Base-by-base conservation (phyloP, 2,888 invertebrate genomes). In the Glaucopsyche alexis region DNA sequence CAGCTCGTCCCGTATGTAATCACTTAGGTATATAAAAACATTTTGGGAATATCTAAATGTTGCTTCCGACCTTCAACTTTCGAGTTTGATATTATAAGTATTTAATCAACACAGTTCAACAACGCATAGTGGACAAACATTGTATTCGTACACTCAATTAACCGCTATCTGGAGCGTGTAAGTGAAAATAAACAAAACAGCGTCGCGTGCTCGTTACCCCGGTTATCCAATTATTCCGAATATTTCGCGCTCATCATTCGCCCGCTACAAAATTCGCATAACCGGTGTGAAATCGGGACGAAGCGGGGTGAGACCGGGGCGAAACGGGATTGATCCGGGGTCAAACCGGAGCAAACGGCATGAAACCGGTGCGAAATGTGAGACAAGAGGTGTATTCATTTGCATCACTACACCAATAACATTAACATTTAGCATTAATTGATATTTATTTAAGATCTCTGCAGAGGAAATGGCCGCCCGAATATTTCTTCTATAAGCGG, bases 211-310 rank as follows among this genome's bases (percentile, higher is more conserved):
- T 29, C 60, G 60, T 29, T 60, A 14, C 13, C 13, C 13, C 29
- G 38, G 60, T 29, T 60, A 60, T 60, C 60, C 29, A 60, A 60
- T 60, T 60, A 60, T 60, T 60, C 60, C 13, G 60, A 60, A 60
- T 60, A 60, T 60, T 60, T 60, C 60, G 29, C 60, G 29, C 29
- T 60, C 29, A 14, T 60, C 29, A 60, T 13, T 60, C 60, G 14
- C 29, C 29, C 60, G 60, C 60, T 60, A 7, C 60, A 29, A 38
- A 60, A 60, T 60, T 60, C 7, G 60, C 47, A 47, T 13, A 47
- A 47, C 9, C 47, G 47, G 13, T 47, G 11, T 47, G 13, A 47
- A 47, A 47, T 47, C 47, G 4, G 47, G 11, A 2, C 13, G 47
- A 47, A 47, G 47, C 47, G 9, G 47, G 1, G 60, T 29, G 13